Evolutionary conservation across 2,797 vertebrate genomes (phyloP), one percentile per base, ranked within the genome.

Genomic region (Tolypeutes matacus): DNA sequence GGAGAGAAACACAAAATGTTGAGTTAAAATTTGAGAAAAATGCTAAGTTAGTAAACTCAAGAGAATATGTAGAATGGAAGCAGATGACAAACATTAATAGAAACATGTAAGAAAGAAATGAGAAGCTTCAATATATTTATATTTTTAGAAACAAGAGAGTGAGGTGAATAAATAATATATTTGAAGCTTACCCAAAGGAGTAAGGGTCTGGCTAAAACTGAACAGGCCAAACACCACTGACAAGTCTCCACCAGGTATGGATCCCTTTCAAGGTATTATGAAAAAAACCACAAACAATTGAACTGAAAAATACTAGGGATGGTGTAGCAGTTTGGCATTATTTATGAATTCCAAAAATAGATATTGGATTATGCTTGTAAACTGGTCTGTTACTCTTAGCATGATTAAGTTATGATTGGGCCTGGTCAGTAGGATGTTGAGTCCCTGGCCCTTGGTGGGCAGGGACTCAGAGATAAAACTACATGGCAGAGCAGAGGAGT

Each of bases 81-180:
- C 82, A 82, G 14, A 25, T 85, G 85, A 29, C 25, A 85, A 60
- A 73, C 12, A 65, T 64, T 86, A 89, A 80, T 65, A 84, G 25
- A 49, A 87, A 18, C 3, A 2, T 36, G 0, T 39, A 76, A 86
- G 7, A 75, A 92, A 85, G 2, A 27, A 87, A 8, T 75, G 3
- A 89, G 8, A 91, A 18, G 2, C 0, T 86, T 91, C 13, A n/a
- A 2, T 84, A 39, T 81, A 9, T 65, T 92, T 82, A 49, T 49
- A 34, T 56, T 75, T 95, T 78, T 53, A 27, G 31, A 83, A 94
- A 20, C 4, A 94, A 34, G 69, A 34, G 7, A 92, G 49, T 70
- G 20, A 65, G 9, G 2, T 53, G 6, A 82, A 14, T 90, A 62
- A 89, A 58, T 84, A 58, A 69, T 49, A 23, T 34, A 77, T n/a